Evolutionary conservation across 2,113 vertebrate genomes (phyloP).

Genomic region (Lampris megalopsis): DNA sequence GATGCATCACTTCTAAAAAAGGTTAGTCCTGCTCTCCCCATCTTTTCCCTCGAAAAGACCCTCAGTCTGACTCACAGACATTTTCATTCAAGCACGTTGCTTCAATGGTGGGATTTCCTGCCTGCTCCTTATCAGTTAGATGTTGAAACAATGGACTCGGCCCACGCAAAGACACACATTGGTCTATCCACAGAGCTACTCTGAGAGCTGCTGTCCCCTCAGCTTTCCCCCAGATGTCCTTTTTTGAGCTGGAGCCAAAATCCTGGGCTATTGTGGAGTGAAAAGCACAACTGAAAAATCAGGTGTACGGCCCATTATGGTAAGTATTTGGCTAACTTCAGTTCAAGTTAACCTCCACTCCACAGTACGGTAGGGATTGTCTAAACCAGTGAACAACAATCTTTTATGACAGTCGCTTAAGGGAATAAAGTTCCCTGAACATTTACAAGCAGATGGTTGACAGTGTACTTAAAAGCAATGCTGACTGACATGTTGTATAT

Average conservation of each 20-base stretch:
- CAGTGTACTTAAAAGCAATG: conserved; percentile 18
- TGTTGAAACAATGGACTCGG: conserved; percentile 77
- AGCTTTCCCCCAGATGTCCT: conserved; percentile 73
- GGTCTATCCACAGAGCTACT: conserved; percentile 13
- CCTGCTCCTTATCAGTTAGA: conserved; percentile 79
- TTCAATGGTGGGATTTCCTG: conserved; percentile 84
- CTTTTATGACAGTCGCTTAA: not conserved
- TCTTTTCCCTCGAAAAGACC: conserved; percentile 42
- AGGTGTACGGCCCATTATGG: conserved; percentile 8
- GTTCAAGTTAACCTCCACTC: conserved; percentile 28
- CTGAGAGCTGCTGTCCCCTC: conserved; percentile 12
- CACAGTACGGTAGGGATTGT: conserved; percentile 26
- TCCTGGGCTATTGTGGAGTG: conserved; percentile 22
- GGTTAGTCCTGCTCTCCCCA: conserved; percentile 27
- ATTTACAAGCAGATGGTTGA: conserved; percentile 23
- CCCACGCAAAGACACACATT: conserved; percentile 48
- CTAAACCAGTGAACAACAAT: conserved; percentile 24
- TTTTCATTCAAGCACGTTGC: conserved; percentile 39
- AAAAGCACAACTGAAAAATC: conserved; percentile 35
- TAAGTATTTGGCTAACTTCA: conserved; percentile 9
- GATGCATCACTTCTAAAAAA: not conserved
- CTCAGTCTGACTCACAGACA: conserved; percentile 54
- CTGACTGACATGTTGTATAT: conserved; percentile 17
- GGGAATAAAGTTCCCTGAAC: conserved; percentile 20
- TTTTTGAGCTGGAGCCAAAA: conserved; percentile 54